A percentile compares a stretch with the other conserved stretches of the same genome.
Evolutionary conservation across 2,113 vertebrate genomes (phyloP).

Genomic region (Uropsilus gracilis): DNA sequence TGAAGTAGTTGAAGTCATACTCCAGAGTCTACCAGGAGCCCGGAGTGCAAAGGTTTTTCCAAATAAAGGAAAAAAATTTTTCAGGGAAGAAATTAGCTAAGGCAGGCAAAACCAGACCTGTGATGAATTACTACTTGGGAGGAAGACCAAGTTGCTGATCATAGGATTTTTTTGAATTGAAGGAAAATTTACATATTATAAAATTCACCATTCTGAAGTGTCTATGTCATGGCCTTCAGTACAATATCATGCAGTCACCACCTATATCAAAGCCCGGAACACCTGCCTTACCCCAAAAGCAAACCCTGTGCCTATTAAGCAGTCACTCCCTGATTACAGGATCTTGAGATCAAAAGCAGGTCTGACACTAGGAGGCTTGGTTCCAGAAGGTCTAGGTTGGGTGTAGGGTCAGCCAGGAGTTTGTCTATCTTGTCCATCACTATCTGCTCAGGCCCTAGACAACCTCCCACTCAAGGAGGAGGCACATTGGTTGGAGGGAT

Average conservation of each 20-base stretch:
- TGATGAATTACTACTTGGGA: neutral
- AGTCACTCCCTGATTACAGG: neutral
- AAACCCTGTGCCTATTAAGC: neutral
- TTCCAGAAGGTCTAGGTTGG: neutral
- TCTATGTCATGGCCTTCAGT: neutral
- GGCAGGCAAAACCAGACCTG: neutral
- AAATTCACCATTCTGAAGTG: neutral
- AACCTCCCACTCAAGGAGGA: neutral
- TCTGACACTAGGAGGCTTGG: neutral
- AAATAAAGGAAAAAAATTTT: neutral
- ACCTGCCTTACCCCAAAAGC: neutral
- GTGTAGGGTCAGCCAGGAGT: neutral
- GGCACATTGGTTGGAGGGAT: neutral
- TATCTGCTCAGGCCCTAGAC: no score
- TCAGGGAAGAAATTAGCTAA: neutral
- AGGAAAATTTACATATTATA: neutral
- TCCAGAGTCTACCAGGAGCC: neutral
- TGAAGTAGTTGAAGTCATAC: neutral
- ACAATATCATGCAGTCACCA: neutral
- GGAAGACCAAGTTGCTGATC: neutral
- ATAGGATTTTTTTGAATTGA: neutral
- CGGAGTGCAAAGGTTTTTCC: slow-evolving; percentile 42
- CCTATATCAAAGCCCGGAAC: neutral
- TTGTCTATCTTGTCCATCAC: neutral
- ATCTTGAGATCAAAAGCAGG: neutral